A percentile compares a stretch with the other conserved stretches of the same genome.
phyloP scores from a whole-genome alignment of 2,797 vertebrate species.

The Centropyge bicolor region DNA sequence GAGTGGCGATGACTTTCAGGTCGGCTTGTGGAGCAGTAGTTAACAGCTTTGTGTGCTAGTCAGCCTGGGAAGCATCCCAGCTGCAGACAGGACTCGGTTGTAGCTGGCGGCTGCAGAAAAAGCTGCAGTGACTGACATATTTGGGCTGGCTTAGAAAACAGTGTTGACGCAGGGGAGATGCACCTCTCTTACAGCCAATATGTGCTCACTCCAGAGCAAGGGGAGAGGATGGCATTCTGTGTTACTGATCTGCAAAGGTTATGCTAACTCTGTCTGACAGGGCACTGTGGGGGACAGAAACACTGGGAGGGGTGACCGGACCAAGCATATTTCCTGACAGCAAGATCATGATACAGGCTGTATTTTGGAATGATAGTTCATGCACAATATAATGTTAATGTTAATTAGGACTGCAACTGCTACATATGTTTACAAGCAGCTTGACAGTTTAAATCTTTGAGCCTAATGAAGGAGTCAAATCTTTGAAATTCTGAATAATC shows the following conservation, averaged over 20 bases:
- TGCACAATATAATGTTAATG: neutral
- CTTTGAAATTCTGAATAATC: neutral
- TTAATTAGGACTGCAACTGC: neutral
- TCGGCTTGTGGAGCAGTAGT: slow-evolving; percentile 19
- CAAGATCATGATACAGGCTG: neutral
- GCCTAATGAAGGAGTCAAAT: neutral
- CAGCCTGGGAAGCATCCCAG: slow-evolving; percentile 52
- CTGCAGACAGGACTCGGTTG: slow-evolving; percentile 57
- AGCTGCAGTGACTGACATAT: slow-evolving; percentile 76
- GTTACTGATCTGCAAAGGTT: slow-evolving; percentile 66
- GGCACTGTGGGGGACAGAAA: slow-evolving; percentile 25
- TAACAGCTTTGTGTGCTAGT: slow-evolving; percentile 33
- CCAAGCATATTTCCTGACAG: slow-evolving; percentile 16
- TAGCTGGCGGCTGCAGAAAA: slow-evolving; percentile 72
- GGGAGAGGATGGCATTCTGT: slow-evolving; percentile 37
- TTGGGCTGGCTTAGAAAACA: slow-evolving; percentile 63
- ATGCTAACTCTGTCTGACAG: slow-evolving; percentile 63
- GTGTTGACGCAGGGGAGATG: slow-evolving; percentile 52
- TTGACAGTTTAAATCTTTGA: neutral
- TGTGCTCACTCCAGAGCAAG: slow-evolving; percentile 46
- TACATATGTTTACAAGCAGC: slow-evolving; percentile 9
- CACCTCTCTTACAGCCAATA: slow-evolving; percentile 70
- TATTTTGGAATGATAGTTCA: neutral
- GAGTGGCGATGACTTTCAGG: slow-evolving; percentile 33
- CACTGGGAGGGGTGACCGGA: slow-evolving; percentile 3